Evolutionary conservation across 2,113 vertebrate species (phyloP), one percentile per base, ranked within the genome.

Genomic region (Agapornis roseicollis): DNA sequence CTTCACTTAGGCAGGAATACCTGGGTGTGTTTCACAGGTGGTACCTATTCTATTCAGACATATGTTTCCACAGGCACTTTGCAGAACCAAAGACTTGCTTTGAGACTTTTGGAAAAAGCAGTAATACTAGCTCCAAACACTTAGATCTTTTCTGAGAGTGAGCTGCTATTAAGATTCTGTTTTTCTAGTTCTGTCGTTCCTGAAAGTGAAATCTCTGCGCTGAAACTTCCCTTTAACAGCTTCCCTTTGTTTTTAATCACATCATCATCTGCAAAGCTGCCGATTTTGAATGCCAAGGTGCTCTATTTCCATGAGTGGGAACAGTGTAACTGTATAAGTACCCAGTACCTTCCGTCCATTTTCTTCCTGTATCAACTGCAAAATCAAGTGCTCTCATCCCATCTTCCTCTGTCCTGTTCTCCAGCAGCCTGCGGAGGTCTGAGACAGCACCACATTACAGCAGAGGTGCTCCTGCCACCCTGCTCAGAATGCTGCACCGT

Each of bases 21-120:
- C 22, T 27, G 1, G 2, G 8, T 4, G 4, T 1, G 10, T 47
- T 91, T 47, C 41, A 9, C 31, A 24, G 58, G 20, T 16, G 16
- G 39, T 3, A 14, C 53, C 66, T 35, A 0, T 47, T 77, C 46
- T 37, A 1, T 9, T 25, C 2, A 3, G 71, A 23, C 50, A 41
- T 6, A 5, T 1, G 0, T 74, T 91, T 86, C 81, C 41, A 64
- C 27, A 27, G 27, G 33, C 8, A 5, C 56, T 56, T 16, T 55
- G 41, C 55, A 44, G 17, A 69, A 82, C 74, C 66, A 72, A 91
- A 76, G 88, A 64, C 49, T 50, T 64, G 7, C 47, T 31, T 41
- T 77, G 31, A 37, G 78, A 33, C n/a, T 92, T 65, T n/a, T 10
- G 8, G 17, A 29, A 35, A 55, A 63, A 81, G 15, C 56, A 82